Conservation (phyloP, 1,140 invertebrate species). For the Holcopasites calliopsidis region DNA sequence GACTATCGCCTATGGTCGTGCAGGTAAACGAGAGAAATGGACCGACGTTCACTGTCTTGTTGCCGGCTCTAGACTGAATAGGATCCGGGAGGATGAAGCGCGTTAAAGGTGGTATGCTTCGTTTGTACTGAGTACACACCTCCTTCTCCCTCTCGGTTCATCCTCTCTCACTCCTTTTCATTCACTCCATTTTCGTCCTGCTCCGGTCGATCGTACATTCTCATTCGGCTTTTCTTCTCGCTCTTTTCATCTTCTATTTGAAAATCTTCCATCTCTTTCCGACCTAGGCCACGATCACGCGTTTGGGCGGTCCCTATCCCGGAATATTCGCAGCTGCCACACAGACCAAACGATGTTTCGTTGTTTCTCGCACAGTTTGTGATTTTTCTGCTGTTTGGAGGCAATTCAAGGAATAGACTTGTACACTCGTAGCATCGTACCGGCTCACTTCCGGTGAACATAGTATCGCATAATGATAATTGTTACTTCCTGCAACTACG, state of each 20-base stretch:
- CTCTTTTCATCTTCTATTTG: slow-evolving; percentile 15
- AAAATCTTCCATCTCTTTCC: slow-evolving; percentile 22
- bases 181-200: slow-evolving; percentile 29
- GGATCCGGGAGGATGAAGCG: slow-evolving; percentile 38
- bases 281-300: not conserved
- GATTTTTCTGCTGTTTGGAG: not conserved
- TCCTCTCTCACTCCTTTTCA: slow-evolving; percentile 32
- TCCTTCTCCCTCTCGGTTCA: slow-evolving; percentile 5
- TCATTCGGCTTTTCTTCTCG: slow-evolving; percentile 3
- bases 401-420: no score
- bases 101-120: slow-evolving; percentile 31
- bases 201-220: slow-evolving; percentile 22
- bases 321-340: slow-evolving; percentile 42
- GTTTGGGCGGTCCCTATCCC: slow-evolving; percentile 1
- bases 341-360: not conserved
- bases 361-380: not conserved
- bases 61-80: slow-evolving; percentile 48
- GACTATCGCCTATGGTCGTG: not conserved
- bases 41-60: slow-evolving; percentile 23
- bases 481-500: no score
- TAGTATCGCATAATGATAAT: no score
- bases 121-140: not conserved
- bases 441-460: no score
- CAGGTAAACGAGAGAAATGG: not conserved
- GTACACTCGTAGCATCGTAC: no score